Percentiles rank a stretch among this genome's conserved stretches.
These are phyloP conservation scores for Steinernema feltiae DNA, from an alignment of 1,140 invertebrate species.

Conservation along the genomic window DNA sequence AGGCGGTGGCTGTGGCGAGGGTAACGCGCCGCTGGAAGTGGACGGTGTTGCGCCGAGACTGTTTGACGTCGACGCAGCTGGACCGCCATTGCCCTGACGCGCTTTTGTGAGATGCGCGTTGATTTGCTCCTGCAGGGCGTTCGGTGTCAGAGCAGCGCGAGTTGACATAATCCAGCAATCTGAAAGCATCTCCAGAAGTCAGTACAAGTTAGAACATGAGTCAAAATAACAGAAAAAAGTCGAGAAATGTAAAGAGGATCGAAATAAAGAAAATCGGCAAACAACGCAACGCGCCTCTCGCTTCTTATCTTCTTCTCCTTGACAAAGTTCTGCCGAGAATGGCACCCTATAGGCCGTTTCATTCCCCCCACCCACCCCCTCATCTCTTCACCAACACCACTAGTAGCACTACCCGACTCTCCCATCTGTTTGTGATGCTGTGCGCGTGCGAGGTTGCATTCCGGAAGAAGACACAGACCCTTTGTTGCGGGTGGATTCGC, in stretches of 20 bases:
- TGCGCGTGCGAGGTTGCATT: too few species aligned
- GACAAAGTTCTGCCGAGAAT: neutral
- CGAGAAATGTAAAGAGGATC: neutral
- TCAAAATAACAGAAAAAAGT: neutral
- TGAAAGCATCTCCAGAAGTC: constrained; percentile 27
- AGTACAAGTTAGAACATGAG: neutral
- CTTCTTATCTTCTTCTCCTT: neutral
- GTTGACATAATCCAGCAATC: constrained; percentile 55
- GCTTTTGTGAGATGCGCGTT: constrained; percentile 16
- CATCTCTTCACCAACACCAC: too few species aligned
- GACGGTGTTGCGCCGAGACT: constrained; percentile 20
- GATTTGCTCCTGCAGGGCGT: constrained; percentile 47
- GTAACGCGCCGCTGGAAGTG: neutral
- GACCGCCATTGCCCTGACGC: constrained; percentile 22
- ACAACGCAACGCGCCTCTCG: neutral
- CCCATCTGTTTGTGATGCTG: too few species aligned
- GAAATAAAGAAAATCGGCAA: neutral
- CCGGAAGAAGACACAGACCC: neutral
- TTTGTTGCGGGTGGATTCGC: neutral
- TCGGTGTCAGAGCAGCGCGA: constrained; percentile 44
- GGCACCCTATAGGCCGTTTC: neutral
- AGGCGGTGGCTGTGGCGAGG: neutral
- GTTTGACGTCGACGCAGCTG: constrained; percentile 17
- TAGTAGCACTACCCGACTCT: too few species aligned
- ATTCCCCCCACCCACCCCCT: neutral